These are phyloP conservation scores for Platycercus adscitus DNA, from an alignment of 2,113 vertebrate genomes.

Conservation along the genomic window DNA sequence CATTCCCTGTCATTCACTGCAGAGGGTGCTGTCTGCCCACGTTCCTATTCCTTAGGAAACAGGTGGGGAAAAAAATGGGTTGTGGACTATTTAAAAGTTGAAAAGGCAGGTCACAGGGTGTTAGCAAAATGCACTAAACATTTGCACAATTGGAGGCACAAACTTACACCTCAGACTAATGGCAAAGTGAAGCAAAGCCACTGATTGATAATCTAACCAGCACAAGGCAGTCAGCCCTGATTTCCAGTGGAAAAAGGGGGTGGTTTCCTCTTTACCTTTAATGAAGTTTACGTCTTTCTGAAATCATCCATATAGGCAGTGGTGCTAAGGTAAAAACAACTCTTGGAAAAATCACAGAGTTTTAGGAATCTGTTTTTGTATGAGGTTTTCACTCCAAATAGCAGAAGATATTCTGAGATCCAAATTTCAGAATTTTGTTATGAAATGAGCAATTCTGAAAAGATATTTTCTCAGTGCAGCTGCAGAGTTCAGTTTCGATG, in stretches of 20 bases:
- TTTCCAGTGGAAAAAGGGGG: not conserved
- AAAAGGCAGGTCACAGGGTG: not conserved
- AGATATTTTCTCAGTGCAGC: not conserved
- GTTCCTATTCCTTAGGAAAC: not conserved
- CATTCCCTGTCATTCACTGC: not conserved
- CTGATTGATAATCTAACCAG: not conserved
- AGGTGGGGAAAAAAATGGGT: not conserved
- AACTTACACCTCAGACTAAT: not conserved
- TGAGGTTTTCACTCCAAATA: not conserved
- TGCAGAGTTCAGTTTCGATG: not conserved
- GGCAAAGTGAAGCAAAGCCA: not conserved
- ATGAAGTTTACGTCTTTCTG: not conserved
- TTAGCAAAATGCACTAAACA: not conserved
- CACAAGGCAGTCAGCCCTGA: not conserved
- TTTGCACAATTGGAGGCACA: not conserved
- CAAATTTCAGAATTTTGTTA: not conserved
- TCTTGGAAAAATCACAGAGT: not conserved
- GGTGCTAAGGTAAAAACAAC: not conserved
- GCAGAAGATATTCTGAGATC: not conserved
- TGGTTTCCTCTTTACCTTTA: not conserved
- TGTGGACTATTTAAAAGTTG: not conserved
- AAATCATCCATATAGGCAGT: not conserved
- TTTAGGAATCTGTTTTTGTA: not conserved
- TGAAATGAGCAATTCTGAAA: not conserved
- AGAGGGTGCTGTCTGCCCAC: conserved; percentile 52